phyloP scores from a whole-genome alignment of 2,797 vertebrate genomes.

The Gymnoscopelus microlampas region DNA sequence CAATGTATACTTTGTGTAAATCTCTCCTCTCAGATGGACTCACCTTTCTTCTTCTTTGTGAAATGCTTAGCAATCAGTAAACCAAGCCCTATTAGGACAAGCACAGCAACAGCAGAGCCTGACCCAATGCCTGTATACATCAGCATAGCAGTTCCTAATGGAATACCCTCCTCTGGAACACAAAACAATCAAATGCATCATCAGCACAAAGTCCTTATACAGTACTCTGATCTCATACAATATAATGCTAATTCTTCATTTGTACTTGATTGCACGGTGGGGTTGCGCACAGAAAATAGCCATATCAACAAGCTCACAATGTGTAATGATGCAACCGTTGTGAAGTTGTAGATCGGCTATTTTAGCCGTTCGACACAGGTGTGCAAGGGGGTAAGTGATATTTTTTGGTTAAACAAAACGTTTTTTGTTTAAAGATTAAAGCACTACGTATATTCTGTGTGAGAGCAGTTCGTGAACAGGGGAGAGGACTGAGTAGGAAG shows the following conservation, averaged over 20 bases:
- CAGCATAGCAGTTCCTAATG: conserved; percentile 38
- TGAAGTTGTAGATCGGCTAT: no score
- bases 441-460: conserved; percentile 24
- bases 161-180: conserved; percentile 44
- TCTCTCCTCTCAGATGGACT: conserved; percentile 11
- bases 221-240: conserved; percentile 3
- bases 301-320: no score
- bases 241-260: not conserved
- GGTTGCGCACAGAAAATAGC: no score
- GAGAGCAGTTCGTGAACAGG: conserved; percentile 76
- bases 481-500: conserved; percentile 15
- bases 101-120: conserved; percentile 17
- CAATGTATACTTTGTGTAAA: not conserved
- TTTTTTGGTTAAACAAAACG: no score
- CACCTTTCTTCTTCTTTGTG: conserved; percentile 56
- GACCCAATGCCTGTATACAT: conserved; percentile 37
- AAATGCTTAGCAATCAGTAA: conserved; percentile 25
- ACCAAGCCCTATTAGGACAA: conserved; percentile 48
- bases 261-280: no score
- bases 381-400: no score
- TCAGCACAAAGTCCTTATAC: not conserved
- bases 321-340: no score
- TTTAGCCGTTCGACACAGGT: no score
- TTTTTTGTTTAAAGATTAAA: no score
- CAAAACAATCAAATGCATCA: conserved; percentile 8